Percentiles rank a stretch among this genome's conserved stretches.
phyloP scores from a whole-genome alignment of 1,140 invertebrate genomes.

The Drosophila orosa region DNA sequence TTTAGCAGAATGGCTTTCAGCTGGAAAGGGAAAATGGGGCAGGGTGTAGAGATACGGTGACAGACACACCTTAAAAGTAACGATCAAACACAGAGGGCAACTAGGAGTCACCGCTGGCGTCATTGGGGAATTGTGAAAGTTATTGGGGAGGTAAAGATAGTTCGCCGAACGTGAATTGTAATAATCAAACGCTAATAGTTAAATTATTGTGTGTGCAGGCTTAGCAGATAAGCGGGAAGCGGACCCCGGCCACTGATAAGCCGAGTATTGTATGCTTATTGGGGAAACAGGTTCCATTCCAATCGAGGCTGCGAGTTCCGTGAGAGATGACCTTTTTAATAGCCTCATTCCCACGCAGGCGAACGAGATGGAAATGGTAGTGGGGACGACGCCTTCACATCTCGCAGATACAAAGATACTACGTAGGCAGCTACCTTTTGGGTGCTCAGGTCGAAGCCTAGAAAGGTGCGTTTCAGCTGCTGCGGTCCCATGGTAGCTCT shows the following conservation, averaged over 20 bases:
- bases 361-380: neutral
- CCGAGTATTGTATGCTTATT: neutral
- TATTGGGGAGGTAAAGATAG: constrained; percentile 40
- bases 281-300: constrained; percentile 15
- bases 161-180: constrained; percentile 23
- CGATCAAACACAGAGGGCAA: constrained; percentile 65
- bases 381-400: constrained; percentile 11
- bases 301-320: constrained; percentile 11
- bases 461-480: constrained; percentile 85
- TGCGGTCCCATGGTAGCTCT: constrained; percentile 52
- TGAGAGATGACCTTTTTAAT: constrained; percentile 33
- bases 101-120: constrained; percentile 55
- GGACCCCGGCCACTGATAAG: constrained; percentile 30
- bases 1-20: constrained; percentile 95
- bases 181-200: constrained; percentile 29
- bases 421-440: constrained; percentile 87
- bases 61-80: constrained; percentile 70
- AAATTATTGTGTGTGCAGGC: constrained; percentile 10
- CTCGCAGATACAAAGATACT: constrained; percentile 28
- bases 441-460: constrained; percentile 92
- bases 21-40: constrained; percentile 86
- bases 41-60: constrained; percentile 20
- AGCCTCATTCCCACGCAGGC: constrained; percentile 29
- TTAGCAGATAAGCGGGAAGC: constrained; percentile 29
- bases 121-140: constrained; percentile 43